Percentiles rank a stretch among this genome's conserved stretches.
These are phyloP conservation scores for Neomorphus geoffroyi DNA, from an alignment of 2,797 vertebrate species.

Conservation along the genomic window DNA sequence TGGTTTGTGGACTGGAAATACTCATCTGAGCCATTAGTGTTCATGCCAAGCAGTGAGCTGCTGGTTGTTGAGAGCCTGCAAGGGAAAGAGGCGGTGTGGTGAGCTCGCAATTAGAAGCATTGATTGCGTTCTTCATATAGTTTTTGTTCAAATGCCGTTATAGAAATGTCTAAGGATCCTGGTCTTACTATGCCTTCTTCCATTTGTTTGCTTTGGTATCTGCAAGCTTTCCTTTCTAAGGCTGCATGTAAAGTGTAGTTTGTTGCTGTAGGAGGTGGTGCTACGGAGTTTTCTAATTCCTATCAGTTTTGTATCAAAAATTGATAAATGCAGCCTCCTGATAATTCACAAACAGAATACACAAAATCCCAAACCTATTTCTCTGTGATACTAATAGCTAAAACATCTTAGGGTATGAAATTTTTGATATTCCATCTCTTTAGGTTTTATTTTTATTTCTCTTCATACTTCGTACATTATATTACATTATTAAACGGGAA, in stretches of 20 bases:
- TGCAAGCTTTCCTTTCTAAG: neutral
- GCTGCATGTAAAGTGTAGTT: rapidly evolving
- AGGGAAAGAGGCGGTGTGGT: neutral
- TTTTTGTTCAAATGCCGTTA: neutral
- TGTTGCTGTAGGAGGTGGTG: neutral
- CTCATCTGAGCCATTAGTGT: conserved; percentile 85
- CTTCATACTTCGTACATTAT: neutral
- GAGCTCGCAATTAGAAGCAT: rapidly evolving
- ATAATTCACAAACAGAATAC: neutral
- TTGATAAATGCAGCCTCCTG: neutral
- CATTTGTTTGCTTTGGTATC: neutral
- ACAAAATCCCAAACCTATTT: rapidly evolving
- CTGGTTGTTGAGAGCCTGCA: conserved; percentile 82
- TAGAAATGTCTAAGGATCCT: neutral
- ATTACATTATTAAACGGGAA: neutral
- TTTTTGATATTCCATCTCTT: neutral
- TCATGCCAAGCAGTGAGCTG: conserved; percentile 82
- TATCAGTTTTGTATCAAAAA: neutral
- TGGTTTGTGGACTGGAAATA: conserved; percentile 92
- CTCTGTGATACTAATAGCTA: neutral
- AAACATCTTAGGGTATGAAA: neutral
- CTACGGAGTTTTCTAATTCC: neutral
- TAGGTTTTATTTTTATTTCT: neutral
- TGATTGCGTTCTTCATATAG: rapidly evolving
- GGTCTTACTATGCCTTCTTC: neutral